Evolutionary conservation across 2,888 invertebrate genomes (phyloP).

Genomic region (Dexiosoma caninum): DNA sequence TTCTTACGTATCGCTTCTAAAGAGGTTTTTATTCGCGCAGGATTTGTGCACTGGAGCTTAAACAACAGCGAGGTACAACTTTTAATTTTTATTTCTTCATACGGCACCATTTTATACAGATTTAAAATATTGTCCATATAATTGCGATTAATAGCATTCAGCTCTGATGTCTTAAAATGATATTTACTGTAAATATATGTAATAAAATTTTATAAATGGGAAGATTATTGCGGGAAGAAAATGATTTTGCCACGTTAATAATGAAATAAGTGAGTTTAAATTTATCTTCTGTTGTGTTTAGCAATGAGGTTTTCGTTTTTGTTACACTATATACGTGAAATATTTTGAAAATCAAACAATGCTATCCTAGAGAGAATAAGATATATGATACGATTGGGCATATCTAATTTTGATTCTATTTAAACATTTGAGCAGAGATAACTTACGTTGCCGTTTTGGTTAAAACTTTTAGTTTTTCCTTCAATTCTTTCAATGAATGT

Average conservation of each 20-base stretch:
- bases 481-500: conserved; percentile 71
- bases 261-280: too few relatives aligned
- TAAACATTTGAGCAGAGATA: too few relatives aligned
- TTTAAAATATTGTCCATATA: conserved; percentile 80
- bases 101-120: conserved; percentile 80
- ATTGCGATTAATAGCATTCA: conserved; percentile 83
- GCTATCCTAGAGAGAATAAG: too few relatives aligned
- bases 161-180: conserved; percentile 81
- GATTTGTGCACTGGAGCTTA: conserved; percentile 69
- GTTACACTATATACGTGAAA: too few relatives aligned
- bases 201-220: not conserved
- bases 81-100: conserved; percentile 71
- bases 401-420: too few relatives aligned
- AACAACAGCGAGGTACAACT: conserved; percentile 70
- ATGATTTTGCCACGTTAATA: too few relatives aligned
- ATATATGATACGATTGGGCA: too few relatives aligned
- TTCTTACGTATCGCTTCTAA: conserved; percentile 77
- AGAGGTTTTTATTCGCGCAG: conserved; percentile 69
- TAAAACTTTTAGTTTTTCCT: conserved; percentile 75
- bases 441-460: conserved; percentile 79
- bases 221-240: too few relatives aligned
- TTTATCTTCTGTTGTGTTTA: too few relatives aligned
- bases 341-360: too few relatives aligned
- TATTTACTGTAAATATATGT: conserved; percentile 79
- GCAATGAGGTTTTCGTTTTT: too few relatives aligned